These are phyloP conservation scores for Philopotamus ludificatus DNA, from an alignment of 1,140 invertebrate genomes.

Conservation along the genomic window DNA sequence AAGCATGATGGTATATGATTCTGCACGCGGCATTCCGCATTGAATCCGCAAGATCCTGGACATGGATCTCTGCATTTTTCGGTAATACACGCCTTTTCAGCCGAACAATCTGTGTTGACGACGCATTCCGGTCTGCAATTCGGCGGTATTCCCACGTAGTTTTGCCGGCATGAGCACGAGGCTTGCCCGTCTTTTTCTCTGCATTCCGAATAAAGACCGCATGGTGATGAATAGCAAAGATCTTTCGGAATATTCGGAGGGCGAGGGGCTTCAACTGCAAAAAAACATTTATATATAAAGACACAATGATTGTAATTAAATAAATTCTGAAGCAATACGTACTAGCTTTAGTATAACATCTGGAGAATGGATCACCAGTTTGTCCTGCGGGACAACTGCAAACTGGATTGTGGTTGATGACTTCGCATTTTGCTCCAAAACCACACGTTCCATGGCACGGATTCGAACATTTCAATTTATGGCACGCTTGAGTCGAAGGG, in stretches of 20 bases:
- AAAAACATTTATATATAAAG: slow-evolving; percentile 51
- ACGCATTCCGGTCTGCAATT: slow-evolving; percentile 60
- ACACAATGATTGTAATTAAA: background rate
- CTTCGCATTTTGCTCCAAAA: slow-evolving; percentile 60
- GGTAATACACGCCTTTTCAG: slow-evolving; percentile 72
- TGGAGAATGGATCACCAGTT: slow-evolving; percentile 65
- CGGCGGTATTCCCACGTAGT: slow-evolving; percentile 70
- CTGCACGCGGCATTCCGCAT: slow-evolving; percentile 73
- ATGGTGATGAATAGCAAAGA: slow-evolving; percentile 78
- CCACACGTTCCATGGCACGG: slow-evolving; percentile 65
- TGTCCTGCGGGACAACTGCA: slow-evolving; percentile 63
- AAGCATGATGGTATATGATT: slow-evolving; percentile 76
- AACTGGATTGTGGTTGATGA: slow-evolving; percentile 68
- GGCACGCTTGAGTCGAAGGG: slow-evolving; percentile 60
- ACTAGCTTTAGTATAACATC: slow-evolving; percentile 61
- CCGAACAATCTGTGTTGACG: slow-evolving; percentile 71
- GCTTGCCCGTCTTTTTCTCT: slow-evolving; percentile 59
- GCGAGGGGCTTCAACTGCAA: slow-evolving; percentile 65
- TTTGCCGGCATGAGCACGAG: slow-evolving; percentile 68
- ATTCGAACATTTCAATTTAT: slow-evolving; percentile 62
- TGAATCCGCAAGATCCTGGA: slow-evolving; percentile 75
- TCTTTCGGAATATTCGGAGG: slow-evolving; percentile 56
- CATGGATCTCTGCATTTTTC: slow-evolving; percentile 80
- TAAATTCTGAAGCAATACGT: too few species aligned
- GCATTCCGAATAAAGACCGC: slow-evolving; percentile 75